A percentile compares a stretch with the other conserved stretches of the same genome.
phyloP scores from a whole-genome alignment of 2,888 invertebrate species.

The Caprella mutica region DNA sequence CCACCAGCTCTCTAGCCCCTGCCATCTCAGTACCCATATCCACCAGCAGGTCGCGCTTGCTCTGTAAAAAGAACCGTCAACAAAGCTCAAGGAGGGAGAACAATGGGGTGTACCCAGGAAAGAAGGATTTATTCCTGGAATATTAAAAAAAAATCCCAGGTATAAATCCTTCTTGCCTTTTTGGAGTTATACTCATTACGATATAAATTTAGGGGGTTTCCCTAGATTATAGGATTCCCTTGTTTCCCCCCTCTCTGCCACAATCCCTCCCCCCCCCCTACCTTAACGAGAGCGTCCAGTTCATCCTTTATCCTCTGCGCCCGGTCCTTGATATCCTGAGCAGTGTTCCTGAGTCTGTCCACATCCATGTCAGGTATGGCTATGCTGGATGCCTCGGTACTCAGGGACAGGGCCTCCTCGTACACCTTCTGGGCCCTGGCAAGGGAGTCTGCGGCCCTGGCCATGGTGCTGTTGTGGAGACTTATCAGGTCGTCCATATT shows the following conservation, averaged over 20 bases:
- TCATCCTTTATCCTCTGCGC: slow-evolving; percentile 46
- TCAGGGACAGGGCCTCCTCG: slow-evolving; percentile 24
- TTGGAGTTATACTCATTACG: too few species aligned
- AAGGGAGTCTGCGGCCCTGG: slow-evolving; percentile 19
- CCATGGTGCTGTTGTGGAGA: slow-evolving; percentile 17
- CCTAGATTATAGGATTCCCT: too few species aligned
- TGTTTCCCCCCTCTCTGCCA: too few species aligned
- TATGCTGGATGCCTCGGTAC: slow-evolving; percentile 28
- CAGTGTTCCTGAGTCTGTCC: slow-evolving; percentile 15
- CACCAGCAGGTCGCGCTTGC: slow-evolving; percentile 44
- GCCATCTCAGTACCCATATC: slow-evolving; percentile 52
- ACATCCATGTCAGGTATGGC: slow-evolving; percentile 22
- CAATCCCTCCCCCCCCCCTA: too few species aligned
- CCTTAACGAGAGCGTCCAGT: slow-evolving; percentile 57
- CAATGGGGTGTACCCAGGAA: too few species aligned
- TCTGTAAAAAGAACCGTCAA: too few species aligned
- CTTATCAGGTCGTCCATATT: slow-evolving; percentile 14
- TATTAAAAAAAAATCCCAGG: too few species aligned
- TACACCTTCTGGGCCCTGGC: slow-evolving; percentile 13
- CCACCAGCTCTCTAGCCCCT: slow-evolving; percentile 43
- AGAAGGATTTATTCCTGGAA: too few species aligned
- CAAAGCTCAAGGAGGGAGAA: too few species aligned
- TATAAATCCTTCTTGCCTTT: too few species aligned
- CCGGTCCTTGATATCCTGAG: slow-evolving; percentile 36
- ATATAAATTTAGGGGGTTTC: too few species aligned